Conservation (phyloP, 2,797 vertebrate genomes). For the Centroberyx gerrardi region DNA sequence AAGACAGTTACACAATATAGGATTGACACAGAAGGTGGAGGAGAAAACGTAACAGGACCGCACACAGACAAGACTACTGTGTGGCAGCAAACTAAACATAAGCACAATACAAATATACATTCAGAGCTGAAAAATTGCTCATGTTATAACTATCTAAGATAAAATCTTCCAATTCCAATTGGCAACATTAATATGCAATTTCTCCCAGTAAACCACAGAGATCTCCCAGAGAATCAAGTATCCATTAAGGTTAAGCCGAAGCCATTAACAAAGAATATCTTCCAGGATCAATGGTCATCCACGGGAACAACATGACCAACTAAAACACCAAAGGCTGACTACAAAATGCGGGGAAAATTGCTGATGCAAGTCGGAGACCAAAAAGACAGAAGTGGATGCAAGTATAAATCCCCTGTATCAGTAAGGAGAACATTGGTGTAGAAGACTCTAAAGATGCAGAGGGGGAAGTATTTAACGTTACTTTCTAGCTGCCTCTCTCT, state of each 20-base stretch:
- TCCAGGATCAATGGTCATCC: slow-evolving; percentile 49
- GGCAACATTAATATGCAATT: slow-evolving; percentile 19
- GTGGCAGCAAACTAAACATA: slow-evolving; percentile 15
- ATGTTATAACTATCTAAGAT: neutral
- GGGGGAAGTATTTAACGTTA: slow-evolving; percentile 52
- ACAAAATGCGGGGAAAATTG: slow-evolving; percentile 35
- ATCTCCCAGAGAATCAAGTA: slow-evolving; percentile 34
- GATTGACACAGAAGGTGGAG: neutral
- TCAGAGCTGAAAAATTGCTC: no score
- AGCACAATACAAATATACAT: neutral
- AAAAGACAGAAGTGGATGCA: slow-evolving; percentile 34
- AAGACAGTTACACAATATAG: neutral
- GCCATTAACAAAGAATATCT: slow-evolving; percentile 33
- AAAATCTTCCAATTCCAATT: slow-evolving; percentile 34
- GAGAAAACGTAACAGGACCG: neutral
- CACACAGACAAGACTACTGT: slow-evolving; percentile 3
- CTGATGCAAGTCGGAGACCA: slow-evolving; percentile 38
- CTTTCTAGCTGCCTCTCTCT: slow-evolving; percentile 41
- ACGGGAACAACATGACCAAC: slow-evolving; percentile 31
- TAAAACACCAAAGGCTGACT: slow-evolving; percentile 53
- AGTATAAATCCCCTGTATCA: slow-evolving; percentile 40
- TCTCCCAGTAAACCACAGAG: slow-evolving; percentile 17
- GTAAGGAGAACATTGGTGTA: slow-evolving; percentile 42
- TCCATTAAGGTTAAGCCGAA: slow-evolving; percentile 37
- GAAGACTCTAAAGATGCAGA: slow-evolving; percentile 46